Evolutionary conservation across 2,113 vertebrate genomes (phyloP).

Genomic region (Colistium nudipinnis): DNA sequence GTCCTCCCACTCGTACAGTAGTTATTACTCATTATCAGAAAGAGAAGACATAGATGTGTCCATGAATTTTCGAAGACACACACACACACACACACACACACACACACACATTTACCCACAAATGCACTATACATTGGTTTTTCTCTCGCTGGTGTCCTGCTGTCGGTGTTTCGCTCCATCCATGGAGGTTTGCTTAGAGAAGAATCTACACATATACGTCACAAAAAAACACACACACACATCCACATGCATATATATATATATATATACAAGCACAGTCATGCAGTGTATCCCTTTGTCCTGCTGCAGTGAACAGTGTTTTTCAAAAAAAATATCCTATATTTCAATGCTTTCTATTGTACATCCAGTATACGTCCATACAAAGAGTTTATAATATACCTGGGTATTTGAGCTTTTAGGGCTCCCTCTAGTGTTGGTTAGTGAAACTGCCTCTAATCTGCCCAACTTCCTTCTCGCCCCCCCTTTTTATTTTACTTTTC

Average conservation of each 20-base stretch:
- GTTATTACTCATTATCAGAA: constrained; percentile 57
- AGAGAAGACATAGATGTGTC: constrained; percentile 58
- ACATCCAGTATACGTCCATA: constrained; percentile 62
- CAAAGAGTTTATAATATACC: constrained; percentile 70
- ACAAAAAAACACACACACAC: constrained; percentile 4
- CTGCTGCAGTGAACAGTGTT: constrained; percentile 76
- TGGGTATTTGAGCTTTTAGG: constrained; percentile 70
- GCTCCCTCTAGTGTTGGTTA: constrained; percentile 71
- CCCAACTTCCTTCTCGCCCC: constrained; percentile 30
- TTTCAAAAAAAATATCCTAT: constrained; percentile 72
- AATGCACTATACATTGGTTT: constrained; percentile 19
- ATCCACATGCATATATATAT: constrained; percentile 27
- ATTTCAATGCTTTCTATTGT: constrained; percentile 76
- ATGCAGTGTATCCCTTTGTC: constrained; percentile 68
- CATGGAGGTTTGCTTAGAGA: constrained; percentile 54
- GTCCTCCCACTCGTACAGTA: constrained; percentile 69
- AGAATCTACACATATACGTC: constrained; percentile 16
- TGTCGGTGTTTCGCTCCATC: constrained; percentile 62
- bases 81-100: constrained; percentile 19
- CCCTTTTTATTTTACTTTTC: constrained; percentile 3
- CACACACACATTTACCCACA: constrained; percentile 12
- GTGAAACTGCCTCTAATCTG: constrained; percentile 64
- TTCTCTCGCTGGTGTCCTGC: constrained; percentile 45
- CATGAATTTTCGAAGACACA: constrained; percentile 35
- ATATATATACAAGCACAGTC: constrained; percentile 53